phyloP scores from a whole-genome alignment of 2,113 vertebrate species.

The Melierax canorus region DNA sequence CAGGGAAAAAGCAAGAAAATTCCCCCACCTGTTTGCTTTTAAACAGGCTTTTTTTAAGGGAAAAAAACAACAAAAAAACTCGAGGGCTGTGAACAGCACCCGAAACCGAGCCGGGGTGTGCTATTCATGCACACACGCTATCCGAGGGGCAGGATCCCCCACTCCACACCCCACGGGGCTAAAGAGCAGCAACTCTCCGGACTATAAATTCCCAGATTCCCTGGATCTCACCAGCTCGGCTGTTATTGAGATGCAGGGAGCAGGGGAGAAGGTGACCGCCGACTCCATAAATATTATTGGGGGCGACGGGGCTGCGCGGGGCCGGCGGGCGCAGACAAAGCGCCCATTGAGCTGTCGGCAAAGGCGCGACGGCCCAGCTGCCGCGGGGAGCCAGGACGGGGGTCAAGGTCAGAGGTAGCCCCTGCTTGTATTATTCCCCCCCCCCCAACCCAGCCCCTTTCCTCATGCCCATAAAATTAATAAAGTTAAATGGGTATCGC shows the following conservation, averaged over 20 bases:
- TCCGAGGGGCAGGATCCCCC: neutral
- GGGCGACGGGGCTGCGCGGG: slow-evolving; percentile 34
- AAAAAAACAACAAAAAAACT: neutral
- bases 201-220: neutral
- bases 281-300: slow-evolving; percentile 67
- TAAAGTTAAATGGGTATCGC: neutral
- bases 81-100: fast-evolving
- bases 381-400: slow-evolving; percentile 72
- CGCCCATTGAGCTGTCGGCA: slow-evolving; percentile 66
- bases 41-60: too few species aligned
- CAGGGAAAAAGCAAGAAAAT: neutral
- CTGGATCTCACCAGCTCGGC: neutral
- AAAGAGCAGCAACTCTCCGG: neutral
- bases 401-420: slow-evolving; percentile 81
- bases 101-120: fast-evolving
- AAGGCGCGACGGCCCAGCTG: slow-evolving; percentile 81
- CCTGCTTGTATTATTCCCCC: slow-evolving; percentile 10
- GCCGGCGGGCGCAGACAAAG: slow-evolving; percentile 67
- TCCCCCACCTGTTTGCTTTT: neutral
- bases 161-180: neutral
- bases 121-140: fast-evolving
- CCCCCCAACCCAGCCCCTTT: neutral
- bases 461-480: neutral
- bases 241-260: neutral
- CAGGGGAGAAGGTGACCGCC: neutral